Percentiles rank a stretch among this genome's conserved stretches.
These are phyloP conservation scores for Coregonus sp. DNA, from an alignment of 2,797 vertebrate genomes.

Conservation along the genomic window DNA sequence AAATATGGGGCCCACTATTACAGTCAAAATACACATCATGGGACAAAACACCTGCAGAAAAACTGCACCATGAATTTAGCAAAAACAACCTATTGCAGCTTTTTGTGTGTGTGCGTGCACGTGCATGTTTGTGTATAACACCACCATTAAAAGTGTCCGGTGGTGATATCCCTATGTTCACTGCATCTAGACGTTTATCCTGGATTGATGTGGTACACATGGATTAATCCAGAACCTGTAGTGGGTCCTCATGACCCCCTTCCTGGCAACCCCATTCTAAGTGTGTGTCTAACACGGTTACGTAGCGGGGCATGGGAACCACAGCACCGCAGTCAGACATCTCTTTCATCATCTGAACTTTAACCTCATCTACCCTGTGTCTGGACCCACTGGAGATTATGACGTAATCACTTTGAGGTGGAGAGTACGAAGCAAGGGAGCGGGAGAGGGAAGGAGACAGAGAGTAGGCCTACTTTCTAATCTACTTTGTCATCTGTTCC, in stretches of 20 bases:
- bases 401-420: slow-evolving; percentile 9
- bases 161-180: too few relatives aligned
- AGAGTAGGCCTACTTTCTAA: background rate
- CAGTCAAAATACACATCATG: too few relatives aligned
- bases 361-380: slow-evolving; percentile 8
- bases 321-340: background rate
- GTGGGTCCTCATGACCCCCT: background rate
- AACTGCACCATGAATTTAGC: too few relatives aligned
- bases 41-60: too few relatives aligned
- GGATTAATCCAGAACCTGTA: background rate
- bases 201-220: background rate
- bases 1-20: too few relatives aligned
- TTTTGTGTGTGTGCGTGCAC: too few relatives aligned
- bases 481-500: background rate
- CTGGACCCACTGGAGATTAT: slow-evolving; percentile 18
- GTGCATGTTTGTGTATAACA: too few relatives aligned
- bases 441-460: background rate
- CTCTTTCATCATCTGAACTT: background rate
- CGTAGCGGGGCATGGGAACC: slow-evolving; percentile 24
- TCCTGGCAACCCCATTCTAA: too few relatives aligned
- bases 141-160: too few relatives aligned
- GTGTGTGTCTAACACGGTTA: background rate
- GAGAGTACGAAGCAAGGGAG: background rate
- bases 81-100: too few relatives aligned
- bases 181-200: background rate